A percentile compares a stretch with the other conserved stretches of the same genome.
phyloP scores from a whole-genome alignment of 2,113 vertebrate genomes.

The Cyprinodon brontotheroides region DNA sequence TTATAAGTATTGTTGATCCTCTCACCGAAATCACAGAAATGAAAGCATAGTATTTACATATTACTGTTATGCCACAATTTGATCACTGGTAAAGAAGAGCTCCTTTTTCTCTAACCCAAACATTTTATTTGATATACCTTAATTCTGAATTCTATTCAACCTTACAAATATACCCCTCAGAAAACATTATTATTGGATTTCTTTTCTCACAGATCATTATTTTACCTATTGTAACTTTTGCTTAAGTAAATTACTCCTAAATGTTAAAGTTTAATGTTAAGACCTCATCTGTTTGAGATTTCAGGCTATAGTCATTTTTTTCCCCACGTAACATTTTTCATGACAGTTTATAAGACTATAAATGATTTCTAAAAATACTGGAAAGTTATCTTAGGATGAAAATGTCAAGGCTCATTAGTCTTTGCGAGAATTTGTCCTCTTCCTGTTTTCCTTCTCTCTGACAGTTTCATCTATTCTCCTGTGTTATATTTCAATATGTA shows the following conservation, averaged over 20 bases:
- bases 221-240: neutral
- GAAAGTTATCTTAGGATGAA: neutral
- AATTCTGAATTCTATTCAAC: constrained; percentile 33
- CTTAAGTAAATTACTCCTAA: neutral
- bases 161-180: neutral
- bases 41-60: neutral
- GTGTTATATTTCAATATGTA: no score
- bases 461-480: no score
- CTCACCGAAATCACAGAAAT: neutral
- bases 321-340: no score
- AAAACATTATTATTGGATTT: neutral
- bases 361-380: no score
- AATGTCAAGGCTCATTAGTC: neutral
- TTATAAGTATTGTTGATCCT: neutral
- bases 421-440: neutral
- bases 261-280: no score
- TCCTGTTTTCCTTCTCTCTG: no score
- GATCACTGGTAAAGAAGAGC: neutral
- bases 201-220: neutral
- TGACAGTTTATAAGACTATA: no score
- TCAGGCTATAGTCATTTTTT: no score
- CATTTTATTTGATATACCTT: constrained; percentile 19
- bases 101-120: constrained; percentile 4
- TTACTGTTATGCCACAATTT: neutral
- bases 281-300: no score